Evolutionary conservation across 2,113 vertebrate genomes (phyloP).

Genomic region (Alligator sinensis): DNA sequence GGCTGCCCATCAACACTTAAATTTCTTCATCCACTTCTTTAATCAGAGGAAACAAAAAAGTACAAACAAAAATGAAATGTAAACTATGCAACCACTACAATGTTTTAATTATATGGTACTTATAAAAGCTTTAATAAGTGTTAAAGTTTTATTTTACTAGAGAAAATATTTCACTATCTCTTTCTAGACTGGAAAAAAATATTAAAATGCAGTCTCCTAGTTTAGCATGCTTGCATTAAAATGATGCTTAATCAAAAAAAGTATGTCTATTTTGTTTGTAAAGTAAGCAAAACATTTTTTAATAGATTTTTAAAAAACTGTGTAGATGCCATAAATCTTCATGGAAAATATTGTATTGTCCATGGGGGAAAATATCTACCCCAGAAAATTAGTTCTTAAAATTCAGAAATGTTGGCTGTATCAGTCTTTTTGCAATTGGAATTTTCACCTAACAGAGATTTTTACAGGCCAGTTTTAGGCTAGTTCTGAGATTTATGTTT

Average conservation of each 20-base stretch:
- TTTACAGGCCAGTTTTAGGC: conserved; percentile 61
- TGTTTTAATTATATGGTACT: not conserved
- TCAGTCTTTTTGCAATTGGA: conserved; percentile 29
- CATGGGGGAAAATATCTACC: not conserved
- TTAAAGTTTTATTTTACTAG: not conserved
- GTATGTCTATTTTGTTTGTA: not conserved
- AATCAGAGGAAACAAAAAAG: not conserved
- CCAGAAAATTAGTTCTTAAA: conserved; percentile 45
- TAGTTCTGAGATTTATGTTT: conserved; percentile 67
- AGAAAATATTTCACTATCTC: not conserved
- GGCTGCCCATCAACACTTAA: not conserved
- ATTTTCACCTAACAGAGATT: conserved; percentile 43
- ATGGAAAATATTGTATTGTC: conserved; percentile 33
- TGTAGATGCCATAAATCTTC: conserved; percentile 23
- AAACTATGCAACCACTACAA: not conserved
- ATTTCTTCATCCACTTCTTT: not conserved
- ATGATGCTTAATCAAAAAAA: not conserved
- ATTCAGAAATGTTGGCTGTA: conserved; percentile 54
- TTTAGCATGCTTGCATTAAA: not conserved
- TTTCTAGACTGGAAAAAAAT: not conserved
- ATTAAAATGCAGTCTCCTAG: not conserved
- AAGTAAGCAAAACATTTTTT: no score
- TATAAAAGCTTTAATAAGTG: not conserved
- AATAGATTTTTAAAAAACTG: not conserved
- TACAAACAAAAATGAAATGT: not conserved